Conservation (phyloP, 1,140 invertebrate genomes). For the Mercenaria mercenaria region DNA sequence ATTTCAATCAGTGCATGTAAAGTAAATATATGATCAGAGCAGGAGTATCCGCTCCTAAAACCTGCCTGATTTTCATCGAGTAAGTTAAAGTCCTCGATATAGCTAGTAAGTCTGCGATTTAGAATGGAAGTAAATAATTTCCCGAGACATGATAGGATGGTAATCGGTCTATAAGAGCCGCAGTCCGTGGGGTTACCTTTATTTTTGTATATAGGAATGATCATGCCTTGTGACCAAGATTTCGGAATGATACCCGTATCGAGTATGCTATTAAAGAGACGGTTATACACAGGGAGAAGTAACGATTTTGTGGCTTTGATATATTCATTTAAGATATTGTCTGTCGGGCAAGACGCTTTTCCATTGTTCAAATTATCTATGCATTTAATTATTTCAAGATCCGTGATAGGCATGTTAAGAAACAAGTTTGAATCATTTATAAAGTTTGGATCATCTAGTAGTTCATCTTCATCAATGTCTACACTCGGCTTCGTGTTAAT, state of each 20-base stretch:
- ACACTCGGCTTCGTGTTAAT: neutral
- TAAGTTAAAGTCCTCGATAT: neutral
- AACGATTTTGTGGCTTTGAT: neutral
- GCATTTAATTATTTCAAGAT: conserved; percentile 14
- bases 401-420: neutral
- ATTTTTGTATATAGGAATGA: neutral
- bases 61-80: conserved; percentile 52
- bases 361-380: no score
- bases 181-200: neutral
- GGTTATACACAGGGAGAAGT: neutral
- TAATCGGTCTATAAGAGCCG: conserved; percentile 14
- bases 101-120: conserved; percentile 38
- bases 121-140: conserved; percentile 30
- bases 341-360: conserved; percentile 1
- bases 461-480: neutral
- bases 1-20: conserved; percentile 8
- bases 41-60: conserved; percentile 26
- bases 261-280: neutral
- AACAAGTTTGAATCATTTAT: neutral
- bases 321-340: conserved; percentile 17
- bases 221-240: neutral
- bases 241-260: neutral
- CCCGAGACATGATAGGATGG: neutral
- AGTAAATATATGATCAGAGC: conserved; percentile 30
- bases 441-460: neutral